phyloP scores from a whole-genome alignment of 2,797 vertebrate genomes.

The Yasuhikotakia modesta region DNA sequence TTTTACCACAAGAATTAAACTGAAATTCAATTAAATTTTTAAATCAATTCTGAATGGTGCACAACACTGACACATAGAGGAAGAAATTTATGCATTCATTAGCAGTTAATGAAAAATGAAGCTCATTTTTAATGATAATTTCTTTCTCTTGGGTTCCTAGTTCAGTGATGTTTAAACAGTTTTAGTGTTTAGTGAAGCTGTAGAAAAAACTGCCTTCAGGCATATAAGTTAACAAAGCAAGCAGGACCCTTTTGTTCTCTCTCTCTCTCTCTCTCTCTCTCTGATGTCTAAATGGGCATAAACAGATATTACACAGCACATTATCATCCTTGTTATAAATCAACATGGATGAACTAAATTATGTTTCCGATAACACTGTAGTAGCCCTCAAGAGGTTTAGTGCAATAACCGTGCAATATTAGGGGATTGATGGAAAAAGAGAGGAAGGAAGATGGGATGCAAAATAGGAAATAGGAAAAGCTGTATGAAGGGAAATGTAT shows the following conservation, averaged over 20 bases:
- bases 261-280: constrained; percentile 6
- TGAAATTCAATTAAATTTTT: not conserved
- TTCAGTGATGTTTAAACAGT: constrained; percentile 44
- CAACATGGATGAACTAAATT: constrained; percentile 33
- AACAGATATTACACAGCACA: constrained; percentile 41
- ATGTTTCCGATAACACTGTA: not conserved
- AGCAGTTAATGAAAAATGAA: constrained; percentile 48
- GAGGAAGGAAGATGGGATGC: no score
- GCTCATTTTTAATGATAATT: constrained; percentile 51
- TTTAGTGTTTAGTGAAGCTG: constrained; percentile 31
- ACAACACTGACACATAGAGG: not conserved
- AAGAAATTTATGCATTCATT: constrained; percentile 40
- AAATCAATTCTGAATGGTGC: not conserved
- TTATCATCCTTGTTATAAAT: constrained; percentile 40
- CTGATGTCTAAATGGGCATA: constrained; percentile 36
- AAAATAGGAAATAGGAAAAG: no score
- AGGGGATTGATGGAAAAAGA: not conserved
- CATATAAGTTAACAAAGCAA: constrained; percentile 43
- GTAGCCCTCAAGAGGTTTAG: constrained; percentile 11
- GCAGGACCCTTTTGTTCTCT: no score
- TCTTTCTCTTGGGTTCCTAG: constrained; percentile 21
- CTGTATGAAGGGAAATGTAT: no score
- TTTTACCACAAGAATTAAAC: not conserved
- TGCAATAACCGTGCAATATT: not conserved
- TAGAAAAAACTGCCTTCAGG: constrained; percentile 33